Evolutionary conservation across 2,113 vertebrate genomes (phyloP).

Genomic region (Zapus hudsonius): DNA sequence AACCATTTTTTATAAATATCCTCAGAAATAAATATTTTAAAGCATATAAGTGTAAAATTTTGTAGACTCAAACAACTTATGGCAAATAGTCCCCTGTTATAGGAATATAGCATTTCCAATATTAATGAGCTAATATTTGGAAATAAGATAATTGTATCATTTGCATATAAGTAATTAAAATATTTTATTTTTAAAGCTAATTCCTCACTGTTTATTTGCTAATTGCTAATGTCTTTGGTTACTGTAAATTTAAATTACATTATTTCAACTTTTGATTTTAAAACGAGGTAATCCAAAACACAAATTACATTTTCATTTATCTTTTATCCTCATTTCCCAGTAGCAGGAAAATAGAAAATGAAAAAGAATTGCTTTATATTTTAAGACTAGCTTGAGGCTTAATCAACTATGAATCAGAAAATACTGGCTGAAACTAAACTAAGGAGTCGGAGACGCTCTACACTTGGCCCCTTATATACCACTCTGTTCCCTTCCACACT

Average conservation of each 20-base stretch:
- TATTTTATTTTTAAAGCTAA: neutral
- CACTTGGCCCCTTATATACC: neutral
- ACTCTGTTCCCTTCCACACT: neutral
- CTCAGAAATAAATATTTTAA: neutral
- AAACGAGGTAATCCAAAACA: neutral
- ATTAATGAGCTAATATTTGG: neutral
- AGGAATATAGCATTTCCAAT: neutral
- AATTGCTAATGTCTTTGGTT: slow-evolving; percentile 1
- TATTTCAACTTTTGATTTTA: neutral
- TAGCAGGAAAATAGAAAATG: neutral
- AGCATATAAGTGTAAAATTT: neutral
- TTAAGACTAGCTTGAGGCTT: neutral
- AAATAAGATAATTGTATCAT: neutral
- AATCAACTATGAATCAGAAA: neutral
- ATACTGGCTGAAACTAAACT: neutral
- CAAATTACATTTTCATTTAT: slow-evolving; percentile 3
- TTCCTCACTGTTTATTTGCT: neutral
- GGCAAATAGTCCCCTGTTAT: neutral
- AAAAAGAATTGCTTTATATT: neutral
- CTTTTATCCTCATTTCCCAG: neutral
- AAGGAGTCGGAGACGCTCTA: neutral
- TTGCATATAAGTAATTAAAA: neutral
- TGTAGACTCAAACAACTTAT: neutral
- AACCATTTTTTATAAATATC: neutral
- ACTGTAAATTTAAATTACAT: neutral